Evolutionary conservation across 2,113 vertebrate genomes (phyloP).

Genomic region (Lanius ludovicianus): DNA sequence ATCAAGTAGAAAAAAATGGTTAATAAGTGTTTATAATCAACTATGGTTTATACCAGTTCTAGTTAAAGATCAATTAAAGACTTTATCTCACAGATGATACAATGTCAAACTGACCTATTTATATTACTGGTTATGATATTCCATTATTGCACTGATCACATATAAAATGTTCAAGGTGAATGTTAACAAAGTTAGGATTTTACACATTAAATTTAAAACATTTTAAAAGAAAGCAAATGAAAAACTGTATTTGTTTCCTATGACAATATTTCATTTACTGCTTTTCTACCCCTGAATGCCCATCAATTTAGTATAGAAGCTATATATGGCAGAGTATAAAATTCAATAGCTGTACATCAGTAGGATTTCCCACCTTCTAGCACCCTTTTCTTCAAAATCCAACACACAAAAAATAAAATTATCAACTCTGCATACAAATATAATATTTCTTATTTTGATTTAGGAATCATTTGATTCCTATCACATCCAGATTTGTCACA

Average conservation of each 20-base stretch:
- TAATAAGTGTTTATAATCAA: neutral
- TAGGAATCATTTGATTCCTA: neutral
- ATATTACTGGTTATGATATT: neutral
- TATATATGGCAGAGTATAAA: neutral
- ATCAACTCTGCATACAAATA: neutral
- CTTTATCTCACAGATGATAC: neutral
- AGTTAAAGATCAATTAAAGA: neutral
- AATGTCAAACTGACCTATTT: neutral
- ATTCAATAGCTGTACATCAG: neutral
- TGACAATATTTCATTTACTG: fast-evolving
- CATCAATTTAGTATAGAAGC: neutral
- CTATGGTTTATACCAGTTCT: neutral
- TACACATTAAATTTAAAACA: neutral
- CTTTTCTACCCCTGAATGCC: neutral
- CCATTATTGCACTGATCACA: neutral
- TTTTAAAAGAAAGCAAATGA: neutral
- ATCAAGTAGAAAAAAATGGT: neutral
- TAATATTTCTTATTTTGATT: neutral
- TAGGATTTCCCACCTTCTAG: neutral
- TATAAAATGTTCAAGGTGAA: neutral
- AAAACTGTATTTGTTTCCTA: neutral
- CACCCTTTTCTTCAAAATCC: neutral
- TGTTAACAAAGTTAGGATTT: neutral
- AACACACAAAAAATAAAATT: neutral
- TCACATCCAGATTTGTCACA: neutral